Percentiles rank a stretch among this genome's conserved stretches.
Evolutionary conservation across 92 coral and sea anemone species (phyloP).

Genomic region (Porites divaricata): DNA sequence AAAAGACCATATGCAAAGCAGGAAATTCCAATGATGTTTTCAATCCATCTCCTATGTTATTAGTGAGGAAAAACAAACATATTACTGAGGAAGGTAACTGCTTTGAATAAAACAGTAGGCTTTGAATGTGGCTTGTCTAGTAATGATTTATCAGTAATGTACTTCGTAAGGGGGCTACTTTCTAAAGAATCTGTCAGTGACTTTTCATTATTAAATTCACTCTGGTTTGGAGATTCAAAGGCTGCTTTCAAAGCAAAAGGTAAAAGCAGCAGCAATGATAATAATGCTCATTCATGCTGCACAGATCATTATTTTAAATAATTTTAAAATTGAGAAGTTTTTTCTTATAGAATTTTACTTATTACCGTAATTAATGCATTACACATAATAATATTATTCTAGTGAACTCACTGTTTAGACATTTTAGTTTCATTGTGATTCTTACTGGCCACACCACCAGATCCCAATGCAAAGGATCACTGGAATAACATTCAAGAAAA

Average conservation of each 20-base stretch:
- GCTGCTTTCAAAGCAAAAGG: no score
- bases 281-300: no score
- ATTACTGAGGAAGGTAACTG: conserved; percentile 22
- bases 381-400: background rate
- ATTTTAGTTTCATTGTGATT: background rate
- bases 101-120: background rate
- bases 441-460: conserved; percentile 8
- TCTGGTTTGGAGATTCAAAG: no score
- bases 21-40: conserved; percentile 15
- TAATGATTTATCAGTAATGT: background rate
- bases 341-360: no score
- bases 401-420: background rate
- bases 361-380: background rate
- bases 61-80: conserved; percentile 10
- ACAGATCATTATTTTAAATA: no score
- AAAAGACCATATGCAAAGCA: background rate
- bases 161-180: no score
- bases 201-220: no score
- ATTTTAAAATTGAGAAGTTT: no score
- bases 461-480: conserved; percentile 44
- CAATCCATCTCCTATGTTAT: conserved; percentile 36
- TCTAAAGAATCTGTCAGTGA: no score
- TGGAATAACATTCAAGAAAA: conserved; percentile 41
- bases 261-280: no score
- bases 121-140: background rate